Evolutionary conservation across 1,140 invertebrate species (phyloP).

Genomic region (Zaprionus tsacasi): DNA sequence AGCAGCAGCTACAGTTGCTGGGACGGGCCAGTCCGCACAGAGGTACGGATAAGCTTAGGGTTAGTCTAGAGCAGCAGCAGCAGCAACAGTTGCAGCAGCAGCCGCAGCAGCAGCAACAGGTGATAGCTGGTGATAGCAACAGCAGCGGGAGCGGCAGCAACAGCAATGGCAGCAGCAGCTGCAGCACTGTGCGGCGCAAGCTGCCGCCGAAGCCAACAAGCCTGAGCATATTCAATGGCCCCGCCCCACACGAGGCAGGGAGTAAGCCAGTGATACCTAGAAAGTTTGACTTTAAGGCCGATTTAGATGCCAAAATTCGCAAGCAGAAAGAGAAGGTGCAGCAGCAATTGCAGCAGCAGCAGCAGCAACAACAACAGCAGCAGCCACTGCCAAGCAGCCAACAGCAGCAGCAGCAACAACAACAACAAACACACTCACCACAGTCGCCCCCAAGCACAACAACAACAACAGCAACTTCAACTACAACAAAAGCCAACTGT

Average conservation of each 20-base stretch:
- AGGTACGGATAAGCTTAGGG: slow-evolving; percentile 68
- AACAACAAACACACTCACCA: slow-evolving; percentile 66
- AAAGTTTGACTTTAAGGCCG: slow-evolving; percentile 79
- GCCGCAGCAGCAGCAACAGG: slow-evolving; percentile 38
- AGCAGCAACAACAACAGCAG: slow-evolving; percentile 59
- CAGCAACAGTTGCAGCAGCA: slow-evolving; percentile 35
- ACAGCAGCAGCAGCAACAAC: slow-evolving; percentile 29
- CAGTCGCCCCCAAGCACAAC: slow-evolving; percentile 67
- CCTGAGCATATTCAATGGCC: slow-evolving; percentile 74
- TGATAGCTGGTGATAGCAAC: slow-evolving; percentile 31
- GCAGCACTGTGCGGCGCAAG: slow-evolving; percentile 48
- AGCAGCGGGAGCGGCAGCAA: slow-evolving; percentile 20
- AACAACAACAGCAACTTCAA: slow-evolving; percentile 35
- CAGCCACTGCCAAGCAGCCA: slow-evolving; percentile 30
- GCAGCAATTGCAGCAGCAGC: slow-evolving; percentile 68
- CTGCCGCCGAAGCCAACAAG: slow-evolving; percentile 72
- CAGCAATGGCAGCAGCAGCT: slow-evolving; percentile 29
- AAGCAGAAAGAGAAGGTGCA: slow-evolving; percentile 76
- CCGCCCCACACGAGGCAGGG: slow-evolving; percentile 12
- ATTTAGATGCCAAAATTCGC: slow-evolving; percentile 80
- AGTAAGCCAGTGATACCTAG: slow-evolving; percentile 61
- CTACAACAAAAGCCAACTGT: slow-evolving; percentile 67
- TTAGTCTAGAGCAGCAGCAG: slow-evolving; percentile 42
- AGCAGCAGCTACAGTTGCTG: slow-evolving; percentile 77
- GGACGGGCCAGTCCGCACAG: slow-evolving; percentile 72